Evolutionary conservation across 2,797 vertebrate species (phyloP).

Genomic region (Alectoris magna): DNA sequence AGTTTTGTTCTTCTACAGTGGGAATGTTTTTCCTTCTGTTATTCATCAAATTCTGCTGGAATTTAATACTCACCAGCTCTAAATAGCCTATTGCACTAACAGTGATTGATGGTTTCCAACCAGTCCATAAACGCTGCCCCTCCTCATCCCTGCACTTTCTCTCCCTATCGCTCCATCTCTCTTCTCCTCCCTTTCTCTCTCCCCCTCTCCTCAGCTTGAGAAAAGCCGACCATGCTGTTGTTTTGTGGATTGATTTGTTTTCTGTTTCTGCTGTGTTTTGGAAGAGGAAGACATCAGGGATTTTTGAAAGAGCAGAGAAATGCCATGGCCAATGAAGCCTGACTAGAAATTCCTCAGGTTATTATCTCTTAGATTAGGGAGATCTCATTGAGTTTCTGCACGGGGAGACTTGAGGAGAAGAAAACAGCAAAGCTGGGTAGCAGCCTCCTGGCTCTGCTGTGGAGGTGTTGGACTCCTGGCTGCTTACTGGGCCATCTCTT

Average conservation of each 20-base stretch:
- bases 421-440: not conserved
- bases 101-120: slow-evolving; percentile 68
- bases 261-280: slow-evolving; percentile 58
- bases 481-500: not conserved
- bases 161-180: slow-evolving; percentile 37
- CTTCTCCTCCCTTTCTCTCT: not conserved
- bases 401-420: not conserved
- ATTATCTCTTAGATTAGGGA: slow-evolving; percentile 57
- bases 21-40: slow-evolving; percentile 72
- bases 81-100: slow-evolving; percentile 60
- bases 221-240: slow-evolving; percentile 46
- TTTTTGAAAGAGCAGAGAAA: slow-evolving; percentile 64
- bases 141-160: slow-evolving; percentile 38
- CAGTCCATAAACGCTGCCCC: slow-evolving; percentile 51
- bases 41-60: slow-evolving; percentile 69
- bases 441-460: not conserved
- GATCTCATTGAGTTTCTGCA: slow-evolving; percentile 18
- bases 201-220: not conserved
- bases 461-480: not conserved
- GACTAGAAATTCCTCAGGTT: slow-evolving; percentile 61
- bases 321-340: slow-evolving; percentile 65
- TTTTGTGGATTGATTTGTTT: slow-evolving; percentile 68
- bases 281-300: slow-evolving; percentile 53
- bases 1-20: slow-evolving; percentile 35
- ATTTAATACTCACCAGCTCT: slow-evolving; percentile 65